Conservation (phyloP, 2,113 vertebrate genomes). For the Lasiurus borealis region DNA sequence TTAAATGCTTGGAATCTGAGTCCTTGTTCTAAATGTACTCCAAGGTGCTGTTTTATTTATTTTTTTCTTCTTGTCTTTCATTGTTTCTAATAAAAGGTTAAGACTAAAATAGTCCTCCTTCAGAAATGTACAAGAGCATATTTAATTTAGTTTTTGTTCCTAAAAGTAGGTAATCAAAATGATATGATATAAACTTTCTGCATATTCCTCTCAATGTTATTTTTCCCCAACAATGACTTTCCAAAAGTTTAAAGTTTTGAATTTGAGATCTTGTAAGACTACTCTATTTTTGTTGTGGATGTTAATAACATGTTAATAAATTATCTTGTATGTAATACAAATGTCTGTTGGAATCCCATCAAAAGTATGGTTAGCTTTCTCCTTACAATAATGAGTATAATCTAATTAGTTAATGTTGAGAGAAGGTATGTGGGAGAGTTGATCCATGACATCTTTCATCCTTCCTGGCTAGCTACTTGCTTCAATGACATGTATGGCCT, state of each 20-base stretch:
- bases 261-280: not conserved
- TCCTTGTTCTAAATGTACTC: too few species aligned
- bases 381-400: not conserved
- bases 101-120: too few species aligned
- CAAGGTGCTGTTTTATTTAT: too few species aligned
- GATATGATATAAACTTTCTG: too few species aligned
- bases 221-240: too few species aligned
- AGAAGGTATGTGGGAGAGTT: not conserved
- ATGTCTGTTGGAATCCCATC: not conserved
- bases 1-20: too few species aligned
- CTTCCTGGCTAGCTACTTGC: not conserved
- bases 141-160: too few species aligned
- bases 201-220: too few species aligned
- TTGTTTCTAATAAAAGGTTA: too few species aligned
- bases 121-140: too few species aligned
- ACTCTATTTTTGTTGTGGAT: not conserved
- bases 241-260: not conserved
- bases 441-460: not conserved
- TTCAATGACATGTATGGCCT: not conserved
- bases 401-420: not conserved
- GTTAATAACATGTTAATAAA: constrained; percentile 31
- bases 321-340: not conserved
- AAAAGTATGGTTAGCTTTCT: not conserved
- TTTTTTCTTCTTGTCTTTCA: too few species aligned
- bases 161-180: too few species aligned